These are phyloP conservation scores for Parotia lawesii DNA, from an alignment of 2,113 vertebrate species.

Conservation along the genomic window DNA sequence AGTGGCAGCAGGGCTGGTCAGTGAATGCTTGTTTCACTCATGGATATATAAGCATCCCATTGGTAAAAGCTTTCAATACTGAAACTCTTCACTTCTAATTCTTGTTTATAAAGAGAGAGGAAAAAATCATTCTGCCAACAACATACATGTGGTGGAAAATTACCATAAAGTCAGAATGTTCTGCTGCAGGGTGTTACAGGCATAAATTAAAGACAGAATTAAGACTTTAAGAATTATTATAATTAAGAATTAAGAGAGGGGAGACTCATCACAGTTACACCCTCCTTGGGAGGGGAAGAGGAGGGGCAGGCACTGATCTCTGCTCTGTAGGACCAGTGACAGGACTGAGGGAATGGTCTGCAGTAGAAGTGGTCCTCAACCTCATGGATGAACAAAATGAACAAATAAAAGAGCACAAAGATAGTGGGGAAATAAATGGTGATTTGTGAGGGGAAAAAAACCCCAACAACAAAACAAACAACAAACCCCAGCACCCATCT, in stretches of 20 bases:
- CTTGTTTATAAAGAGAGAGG: not conserved
- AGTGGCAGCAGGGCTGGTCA: not conserved
- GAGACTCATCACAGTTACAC: not conserved
- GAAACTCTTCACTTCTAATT: not conserved
- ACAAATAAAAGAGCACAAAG: not conserved
- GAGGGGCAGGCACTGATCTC: not conserved
- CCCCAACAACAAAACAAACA: not conserved
- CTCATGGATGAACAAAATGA: not conserved
- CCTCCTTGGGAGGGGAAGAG: not conserved
- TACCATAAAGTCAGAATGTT: not conserved
- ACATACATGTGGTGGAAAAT: not conserved
- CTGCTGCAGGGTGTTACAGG: not conserved
- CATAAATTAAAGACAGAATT: not conserved
- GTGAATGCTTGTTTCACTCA: not conserved
- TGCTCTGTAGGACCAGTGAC: not conserved
- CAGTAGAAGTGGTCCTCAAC: not conserved
- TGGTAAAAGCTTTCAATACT: not conserved
- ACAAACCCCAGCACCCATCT: not conserved
- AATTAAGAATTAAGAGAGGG: too few species aligned
- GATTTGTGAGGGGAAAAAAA: too few species aligned
- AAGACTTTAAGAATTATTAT: too few species aligned
- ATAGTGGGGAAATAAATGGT: not conserved
- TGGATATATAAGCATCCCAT: not conserved
- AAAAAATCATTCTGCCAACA: not conserved
- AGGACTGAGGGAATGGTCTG: not conserved